Evolutionary conservation across 2,113 vertebrate genomes (phyloP).

Genomic region (Dendrocopos noguchii): DNA sequence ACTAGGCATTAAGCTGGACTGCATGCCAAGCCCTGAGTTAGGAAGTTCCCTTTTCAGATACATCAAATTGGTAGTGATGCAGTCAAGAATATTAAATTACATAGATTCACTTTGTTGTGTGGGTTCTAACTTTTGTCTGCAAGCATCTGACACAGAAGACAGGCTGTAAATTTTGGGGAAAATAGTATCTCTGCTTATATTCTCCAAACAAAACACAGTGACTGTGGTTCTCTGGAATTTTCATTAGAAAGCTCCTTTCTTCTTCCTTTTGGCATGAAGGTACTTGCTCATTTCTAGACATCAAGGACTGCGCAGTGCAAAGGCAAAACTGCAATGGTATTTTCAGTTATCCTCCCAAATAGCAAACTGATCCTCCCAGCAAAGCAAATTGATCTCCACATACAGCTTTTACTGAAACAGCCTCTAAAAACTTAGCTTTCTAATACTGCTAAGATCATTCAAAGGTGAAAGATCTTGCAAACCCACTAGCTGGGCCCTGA

Average conservation of each 20-base stretch:
- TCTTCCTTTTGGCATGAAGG: background rate
- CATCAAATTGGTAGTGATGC: background rate
- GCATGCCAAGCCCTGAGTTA: background rate
- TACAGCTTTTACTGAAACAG: background rate
- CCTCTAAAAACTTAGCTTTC: background rate
- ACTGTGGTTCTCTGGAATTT: background rate
- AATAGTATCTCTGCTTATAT: background rate
- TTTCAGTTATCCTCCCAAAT: background rate
- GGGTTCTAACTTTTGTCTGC: background rate
- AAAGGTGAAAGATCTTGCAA: background rate
- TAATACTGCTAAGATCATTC: background rate
- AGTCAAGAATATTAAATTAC: background rate
- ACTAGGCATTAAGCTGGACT: background rate
- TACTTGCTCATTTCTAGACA: background rate
- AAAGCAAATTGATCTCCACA: background rate
- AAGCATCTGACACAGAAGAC: background rate
- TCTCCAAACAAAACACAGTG: background rate
- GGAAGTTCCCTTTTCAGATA: conserved; percentile 32
- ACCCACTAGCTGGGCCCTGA: background rate
- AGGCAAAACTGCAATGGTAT: background rate
- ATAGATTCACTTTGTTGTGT: background rate
- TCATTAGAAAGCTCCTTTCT: background rate
- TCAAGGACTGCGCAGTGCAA: background rate
- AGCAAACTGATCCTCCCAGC: background rate
- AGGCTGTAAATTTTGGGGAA: background rate